phyloP scores from a whole-genome alignment of 2,113 vertebrate genomes.

The Cacatua alba region DNA sequence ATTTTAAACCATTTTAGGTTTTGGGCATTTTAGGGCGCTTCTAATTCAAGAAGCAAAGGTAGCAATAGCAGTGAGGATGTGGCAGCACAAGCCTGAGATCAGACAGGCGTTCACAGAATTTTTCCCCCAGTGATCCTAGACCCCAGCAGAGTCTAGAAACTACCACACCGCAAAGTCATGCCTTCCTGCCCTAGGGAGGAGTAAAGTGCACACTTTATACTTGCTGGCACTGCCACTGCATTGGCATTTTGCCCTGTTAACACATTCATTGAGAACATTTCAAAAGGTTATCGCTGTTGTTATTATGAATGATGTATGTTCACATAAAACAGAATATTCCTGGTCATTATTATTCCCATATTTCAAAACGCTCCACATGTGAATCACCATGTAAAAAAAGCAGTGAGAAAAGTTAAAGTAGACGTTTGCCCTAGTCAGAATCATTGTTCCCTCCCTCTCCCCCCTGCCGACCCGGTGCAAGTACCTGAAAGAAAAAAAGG shows the following conservation, averaged over 20 bases:
- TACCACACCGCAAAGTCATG: background rate
- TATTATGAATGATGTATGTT: background rate
- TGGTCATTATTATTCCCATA: background rate
- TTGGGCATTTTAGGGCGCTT: background rate
- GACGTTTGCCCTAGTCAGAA: background rate
- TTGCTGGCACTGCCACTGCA: background rate
- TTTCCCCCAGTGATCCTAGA: background rate
- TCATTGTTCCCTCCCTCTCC: background rate
- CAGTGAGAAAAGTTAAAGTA: background rate
- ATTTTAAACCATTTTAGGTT: background rate
- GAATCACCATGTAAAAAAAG: background rate
- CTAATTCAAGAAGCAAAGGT: background rate
- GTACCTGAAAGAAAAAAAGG: background rate
- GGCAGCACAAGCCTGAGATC: background rate
- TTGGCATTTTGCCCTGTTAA: background rate
- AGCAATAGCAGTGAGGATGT: background rate
- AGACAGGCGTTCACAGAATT: background rate
- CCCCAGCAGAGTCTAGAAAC: background rate
- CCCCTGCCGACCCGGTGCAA: background rate
- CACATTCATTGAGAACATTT: background rate
- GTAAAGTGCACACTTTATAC: background rate
- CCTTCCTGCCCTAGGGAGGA: background rate
- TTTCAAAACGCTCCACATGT: background rate
- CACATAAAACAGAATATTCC: background rate
- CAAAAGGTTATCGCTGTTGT: background rate